A percentile compares a stretch with the other conserved stretches of the same genome.
Evolutionary conservation across 1,140 invertebrate species (phyloP).

Genomic region (Sarcophaga bullata): DNA sequence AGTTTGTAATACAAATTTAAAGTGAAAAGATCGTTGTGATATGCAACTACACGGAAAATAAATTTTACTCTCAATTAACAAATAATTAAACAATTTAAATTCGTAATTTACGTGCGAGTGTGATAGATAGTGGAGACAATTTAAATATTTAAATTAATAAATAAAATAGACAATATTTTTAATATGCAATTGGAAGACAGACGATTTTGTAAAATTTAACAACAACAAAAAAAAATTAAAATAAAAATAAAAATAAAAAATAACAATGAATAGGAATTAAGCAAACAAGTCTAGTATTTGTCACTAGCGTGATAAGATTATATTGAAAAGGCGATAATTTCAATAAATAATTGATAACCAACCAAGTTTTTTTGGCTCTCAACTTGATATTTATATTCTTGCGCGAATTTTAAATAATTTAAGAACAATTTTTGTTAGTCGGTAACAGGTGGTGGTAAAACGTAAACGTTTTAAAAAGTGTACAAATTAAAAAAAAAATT

Average conservation of each 20-base stretch:
- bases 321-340: background rate
- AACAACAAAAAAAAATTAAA: background rate
- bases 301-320: background rate
- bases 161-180: too few relatives aligned
- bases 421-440: background rate
- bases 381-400: background rate
- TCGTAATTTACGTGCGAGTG: background rate
- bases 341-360: conserved; percentile 4
- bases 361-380: background rate
- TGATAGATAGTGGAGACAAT: too few relatives aligned
- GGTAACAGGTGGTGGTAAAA: background rate
- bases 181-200: background rate
- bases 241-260: background rate
- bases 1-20: too few relatives aligned
- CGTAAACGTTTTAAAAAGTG: background rate
- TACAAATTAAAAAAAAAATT: too few relatives aligned
- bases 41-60: too few relatives aligned
- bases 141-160: too few relatives aligned
- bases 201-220: background rate
- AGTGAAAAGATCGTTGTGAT: too few relatives aligned
- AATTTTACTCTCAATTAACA: background rate
- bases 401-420: background rate
- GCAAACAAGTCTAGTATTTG: background rate
- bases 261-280: background rate
- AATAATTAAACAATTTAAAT: conserved; percentile 19